A percentile compares a stretch with the other conserved stretches of the same genome.
These are phyloP conservation scores for Mus minutoides DNA, from an alignment of 2,797 vertebrate species.

Conservation along the genomic window DNA sequence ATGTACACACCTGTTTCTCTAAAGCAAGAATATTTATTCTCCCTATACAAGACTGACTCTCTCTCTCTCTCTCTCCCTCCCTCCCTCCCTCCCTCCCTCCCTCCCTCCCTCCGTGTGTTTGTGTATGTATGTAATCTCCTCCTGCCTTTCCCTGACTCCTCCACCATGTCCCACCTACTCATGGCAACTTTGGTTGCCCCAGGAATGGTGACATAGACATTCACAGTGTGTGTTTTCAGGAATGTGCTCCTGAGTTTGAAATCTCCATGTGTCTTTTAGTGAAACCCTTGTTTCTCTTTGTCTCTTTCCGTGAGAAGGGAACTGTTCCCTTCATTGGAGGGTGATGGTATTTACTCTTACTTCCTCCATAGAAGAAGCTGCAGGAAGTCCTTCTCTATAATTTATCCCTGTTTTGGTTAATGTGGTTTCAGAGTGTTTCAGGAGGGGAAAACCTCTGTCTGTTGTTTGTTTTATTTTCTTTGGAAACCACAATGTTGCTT, in stretches of 20 bases:
- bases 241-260: conserved; percentile 77
- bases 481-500: conserved; percentile 56
- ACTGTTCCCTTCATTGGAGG: conserved; percentile 53
- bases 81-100: neutral
- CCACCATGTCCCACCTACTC: neutral
- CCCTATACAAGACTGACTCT: conserved; percentile 9
- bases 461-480: too few relatives aligned
- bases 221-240: conserved; percentile 69
- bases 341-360: conserved; percentile 18
- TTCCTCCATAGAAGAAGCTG: neutral
- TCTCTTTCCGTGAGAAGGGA: neutral
- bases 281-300: neutral
- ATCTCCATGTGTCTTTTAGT: conserved; percentile 76
- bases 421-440: too few relatives aligned
- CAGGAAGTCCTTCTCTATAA: conserved; percentile 52
- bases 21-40: conserved; percentile 63
- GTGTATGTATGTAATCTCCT: neutral
- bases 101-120: neutral
- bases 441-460: too few relatives aligned
- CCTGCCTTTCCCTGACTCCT: neutral
- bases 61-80: too few relatives aligned
- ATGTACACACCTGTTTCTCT: conserved; percentile 25
- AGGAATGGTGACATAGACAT: too few relatives aligned
- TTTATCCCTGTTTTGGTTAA: conserved; percentile 66
- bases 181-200: neutral